These are phyloP conservation scores for Passer domesticus DNA, from an alignment of 2,113 vertebrate genomes.

Conservation along the genomic window DNA sequence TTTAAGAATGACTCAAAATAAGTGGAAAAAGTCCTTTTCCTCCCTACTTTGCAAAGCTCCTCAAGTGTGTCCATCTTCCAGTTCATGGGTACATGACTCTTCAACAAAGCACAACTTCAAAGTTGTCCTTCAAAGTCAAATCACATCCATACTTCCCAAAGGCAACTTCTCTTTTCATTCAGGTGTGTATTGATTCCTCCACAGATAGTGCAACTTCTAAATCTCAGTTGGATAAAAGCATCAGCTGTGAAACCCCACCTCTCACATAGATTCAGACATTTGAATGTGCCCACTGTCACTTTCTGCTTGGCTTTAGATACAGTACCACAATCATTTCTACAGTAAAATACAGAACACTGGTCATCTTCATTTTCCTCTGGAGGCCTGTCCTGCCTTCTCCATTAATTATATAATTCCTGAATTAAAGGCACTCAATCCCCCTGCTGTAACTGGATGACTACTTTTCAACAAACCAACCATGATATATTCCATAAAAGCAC, in stretches of 20 bases:
- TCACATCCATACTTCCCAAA: not conserved
- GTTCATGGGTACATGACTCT: not conserved
- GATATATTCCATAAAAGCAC: not conserved
- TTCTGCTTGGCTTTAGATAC: not conserved
- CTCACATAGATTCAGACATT: not conserved
- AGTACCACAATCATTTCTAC: not conserved
- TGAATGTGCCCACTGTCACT: not conserved
- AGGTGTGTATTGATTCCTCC: not conserved
- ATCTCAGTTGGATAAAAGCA: not conserved
- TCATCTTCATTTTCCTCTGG: not conserved
- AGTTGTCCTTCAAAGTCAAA: not conserved
- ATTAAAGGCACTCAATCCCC: not conserved
- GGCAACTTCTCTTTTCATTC: not conserved
- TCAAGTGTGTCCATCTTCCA: not conserved
- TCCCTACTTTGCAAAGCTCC: not conserved
- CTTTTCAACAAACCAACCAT: not conserved
- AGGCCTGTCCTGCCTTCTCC: not conserved
- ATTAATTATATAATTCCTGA: not conserved
- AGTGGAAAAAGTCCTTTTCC: not conserved
- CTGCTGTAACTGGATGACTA: not conserved
- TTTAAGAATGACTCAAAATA: not conserved
- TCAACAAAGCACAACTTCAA: not conserved
- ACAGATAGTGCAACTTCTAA: not conserved
- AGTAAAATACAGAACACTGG: not conserved
- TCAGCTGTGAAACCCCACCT: not conserved